Percentiles rank a stretch among this genome's conserved stretches.
Evolutionary conservation across 2,113 vertebrate species (phyloP).

Genomic region (Tauraco erythrolophus): DNA sequence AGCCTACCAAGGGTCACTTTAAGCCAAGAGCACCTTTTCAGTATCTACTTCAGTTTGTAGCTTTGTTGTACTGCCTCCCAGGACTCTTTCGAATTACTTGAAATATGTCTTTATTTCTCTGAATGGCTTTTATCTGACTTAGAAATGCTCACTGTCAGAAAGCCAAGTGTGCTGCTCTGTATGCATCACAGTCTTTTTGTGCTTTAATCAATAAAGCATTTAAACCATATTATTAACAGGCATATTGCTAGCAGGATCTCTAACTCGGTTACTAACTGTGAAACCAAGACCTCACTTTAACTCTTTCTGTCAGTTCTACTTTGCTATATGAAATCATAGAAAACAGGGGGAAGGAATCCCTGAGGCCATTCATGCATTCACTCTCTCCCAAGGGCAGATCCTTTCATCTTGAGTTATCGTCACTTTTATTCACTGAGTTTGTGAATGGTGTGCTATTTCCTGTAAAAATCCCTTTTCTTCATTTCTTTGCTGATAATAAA

Average conservation of each 20-base stretch:
- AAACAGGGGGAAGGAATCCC: slow-evolving; percentile 17
- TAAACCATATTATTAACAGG: background rate
- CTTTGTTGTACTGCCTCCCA: background rate
- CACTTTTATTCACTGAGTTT: slow-evolving; percentile 31
- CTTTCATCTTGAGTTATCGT: slow-evolving; percentile 39
- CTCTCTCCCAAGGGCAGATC: slow-evolving; percentile 18
- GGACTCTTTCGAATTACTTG: background rate
- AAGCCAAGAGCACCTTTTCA: background rate
- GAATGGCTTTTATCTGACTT: background rate
- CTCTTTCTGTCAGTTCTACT: slow-evolving; percentile 31
- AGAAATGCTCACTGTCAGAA: background rate
- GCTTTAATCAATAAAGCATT: background rate
- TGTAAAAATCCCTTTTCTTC: slow-evolving; percentile 44
- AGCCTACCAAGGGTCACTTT: background rate
- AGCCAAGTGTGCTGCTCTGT: background rate
- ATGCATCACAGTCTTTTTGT: background rate
- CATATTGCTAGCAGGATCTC: background rate
- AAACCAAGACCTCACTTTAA: slow-evolving; percentile 19
- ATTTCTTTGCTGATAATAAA: background rate
- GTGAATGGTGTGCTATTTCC: slow-evolving; percentile 56
- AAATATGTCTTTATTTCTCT: slow-evolving; percentile 8
- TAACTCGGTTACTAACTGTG: background rate
- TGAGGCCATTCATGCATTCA: slow-evolving; percentile 44
- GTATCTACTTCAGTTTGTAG: background rate
- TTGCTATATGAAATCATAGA: slow-evolving; percentile 49